Base-by-base conservation (phyloP, 2,888 invertebrate genomes). In the Lasioglossum malachurum region DNA sequence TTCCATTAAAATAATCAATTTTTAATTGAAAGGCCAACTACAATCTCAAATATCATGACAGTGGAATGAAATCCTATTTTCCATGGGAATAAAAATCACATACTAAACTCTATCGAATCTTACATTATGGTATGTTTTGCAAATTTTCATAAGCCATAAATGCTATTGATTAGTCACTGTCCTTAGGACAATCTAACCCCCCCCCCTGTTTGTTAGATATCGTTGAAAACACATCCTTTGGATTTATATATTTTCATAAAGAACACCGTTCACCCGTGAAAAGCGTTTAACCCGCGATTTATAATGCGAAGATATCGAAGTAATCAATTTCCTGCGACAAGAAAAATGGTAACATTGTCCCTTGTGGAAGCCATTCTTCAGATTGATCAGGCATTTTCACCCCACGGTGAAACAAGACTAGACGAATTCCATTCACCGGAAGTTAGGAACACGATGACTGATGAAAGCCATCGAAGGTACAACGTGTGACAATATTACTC, bases 361-460 rank as follows among this genome's bases (percentile, higher is more conserved):
- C 75, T 57, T 57, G 41, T 67, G 57, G 31, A 19, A 72, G 49
- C 23, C 75, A n/a, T 75, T 80, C 81, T 67, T 75, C 38, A 46
- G 49, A 60, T 60, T 75, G 67, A 49, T 76, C 71, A 49, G 64
- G 35, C 74, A 46, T 57, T 78, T 78, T 16, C 60, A 57, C 71
- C 38, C 35, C 41, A 31, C 31, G 35, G 35, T 14, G 84, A 67
- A 57, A 82, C 78, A 78, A 60, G 71, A 35, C 27, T 73, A 19
- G 67, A 60, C 73, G 71, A 74, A 80, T 86, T 74, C 84, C 71
- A 75, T 84, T 81, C 75, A 67, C 75, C 73, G 38, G 71, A 83
- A 87, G 88, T 73, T 78, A 69, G 57, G 38, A 77, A 72, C 44
- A 78, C 27, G n/a, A 72, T 35, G 64, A 64, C 23, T 57, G 60